Conservation (phyloP, 2,113 vertebrate genomes). For the Motacilla alba region DNA sequence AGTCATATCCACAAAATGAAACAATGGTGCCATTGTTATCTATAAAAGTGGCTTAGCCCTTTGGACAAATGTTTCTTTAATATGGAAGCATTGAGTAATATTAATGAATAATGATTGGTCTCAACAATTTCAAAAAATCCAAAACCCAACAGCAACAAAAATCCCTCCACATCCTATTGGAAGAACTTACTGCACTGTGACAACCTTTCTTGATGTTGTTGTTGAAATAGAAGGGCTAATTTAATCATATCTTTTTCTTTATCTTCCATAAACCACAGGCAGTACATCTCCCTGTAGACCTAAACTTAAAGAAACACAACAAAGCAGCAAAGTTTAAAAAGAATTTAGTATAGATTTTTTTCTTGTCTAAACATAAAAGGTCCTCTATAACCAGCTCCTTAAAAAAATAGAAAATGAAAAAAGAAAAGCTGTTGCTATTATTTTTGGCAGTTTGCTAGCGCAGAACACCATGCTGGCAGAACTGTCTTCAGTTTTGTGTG, state of each 20-base stretch:
- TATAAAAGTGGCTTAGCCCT: not conserved
- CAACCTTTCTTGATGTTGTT: not conserved
- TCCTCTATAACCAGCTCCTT: not conserved
- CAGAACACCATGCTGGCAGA: not conserved
- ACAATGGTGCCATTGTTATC: rapidly evolving
- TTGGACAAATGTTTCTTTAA: rapidly evolving
- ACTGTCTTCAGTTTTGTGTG: not conserved
- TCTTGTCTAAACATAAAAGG: conserved; percentile 15
- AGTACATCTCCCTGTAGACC: not conserved
- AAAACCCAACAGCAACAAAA: not conserved
- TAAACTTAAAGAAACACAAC: conserved; percentile 9
- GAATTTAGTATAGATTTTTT: conserved; percentile 57
- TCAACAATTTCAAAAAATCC: not conserved
- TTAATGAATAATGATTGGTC: not conserved
- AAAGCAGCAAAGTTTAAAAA: conserved; percentile 35
- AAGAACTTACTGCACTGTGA: not conserved
- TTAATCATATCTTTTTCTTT: not conserved
- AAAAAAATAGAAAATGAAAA: not conserved
- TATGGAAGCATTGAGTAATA: not conserved
- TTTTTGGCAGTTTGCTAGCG: not conserved
- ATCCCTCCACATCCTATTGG: rapidly evolving
- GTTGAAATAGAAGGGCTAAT: not conserved
- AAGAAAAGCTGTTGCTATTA: not conserved
- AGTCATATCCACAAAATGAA: not conserved
- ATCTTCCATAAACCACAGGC: not conserved